phyloP scores from a whole-genome alignment of 1,140 invertebrate genomes.

The Drosophila insularis region DNA sequence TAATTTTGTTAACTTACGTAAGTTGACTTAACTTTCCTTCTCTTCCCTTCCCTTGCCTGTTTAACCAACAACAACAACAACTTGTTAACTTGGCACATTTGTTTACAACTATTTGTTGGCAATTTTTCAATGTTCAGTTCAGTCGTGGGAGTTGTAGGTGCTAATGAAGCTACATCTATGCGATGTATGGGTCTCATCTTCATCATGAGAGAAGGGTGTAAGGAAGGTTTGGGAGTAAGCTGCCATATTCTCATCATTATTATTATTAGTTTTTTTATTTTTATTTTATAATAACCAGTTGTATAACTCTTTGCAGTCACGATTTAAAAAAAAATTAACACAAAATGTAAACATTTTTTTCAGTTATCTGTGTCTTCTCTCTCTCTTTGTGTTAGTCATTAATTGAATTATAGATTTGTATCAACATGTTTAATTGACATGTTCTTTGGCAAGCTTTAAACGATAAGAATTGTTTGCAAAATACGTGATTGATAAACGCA shows the following conservation, averaged over 20 bases:
- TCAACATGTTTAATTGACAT: neutral
- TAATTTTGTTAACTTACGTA: conserved; percentile 13
- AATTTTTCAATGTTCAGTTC: conserved; percentile 14
- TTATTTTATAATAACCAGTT: conserved; percentile 1
- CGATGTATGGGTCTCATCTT: neutral
- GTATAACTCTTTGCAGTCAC: conserved; percentile 14
- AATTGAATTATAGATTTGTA: conserved; percentile 1
- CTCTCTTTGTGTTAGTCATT: neutral
- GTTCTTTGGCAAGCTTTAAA: neutral
- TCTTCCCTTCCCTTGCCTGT: neutral
- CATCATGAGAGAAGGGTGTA: neutral
- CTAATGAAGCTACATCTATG: conserved; percentile 15
- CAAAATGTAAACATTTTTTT: neutral
- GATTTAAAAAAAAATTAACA: conserved; percentile 9
- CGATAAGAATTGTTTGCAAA: conserved; percentile 7
- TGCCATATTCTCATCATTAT: conserved; percentile 2
- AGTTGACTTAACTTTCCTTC: neutral
- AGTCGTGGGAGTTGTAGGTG: conserved; percentile 12
- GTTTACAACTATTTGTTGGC: conserved; percentile 18
- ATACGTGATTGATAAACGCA: conserved; percentile 12
- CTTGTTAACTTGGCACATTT: conserved; percentile 14
- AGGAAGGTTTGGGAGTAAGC: too few species aligned
- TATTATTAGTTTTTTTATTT: neutral
- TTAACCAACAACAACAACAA: neutral
- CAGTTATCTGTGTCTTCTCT: neutral